phyloP scores from a whole-genome alignment of 2,113 vertebrate species.

The Herpailurus yagouaroundi region DNA sequence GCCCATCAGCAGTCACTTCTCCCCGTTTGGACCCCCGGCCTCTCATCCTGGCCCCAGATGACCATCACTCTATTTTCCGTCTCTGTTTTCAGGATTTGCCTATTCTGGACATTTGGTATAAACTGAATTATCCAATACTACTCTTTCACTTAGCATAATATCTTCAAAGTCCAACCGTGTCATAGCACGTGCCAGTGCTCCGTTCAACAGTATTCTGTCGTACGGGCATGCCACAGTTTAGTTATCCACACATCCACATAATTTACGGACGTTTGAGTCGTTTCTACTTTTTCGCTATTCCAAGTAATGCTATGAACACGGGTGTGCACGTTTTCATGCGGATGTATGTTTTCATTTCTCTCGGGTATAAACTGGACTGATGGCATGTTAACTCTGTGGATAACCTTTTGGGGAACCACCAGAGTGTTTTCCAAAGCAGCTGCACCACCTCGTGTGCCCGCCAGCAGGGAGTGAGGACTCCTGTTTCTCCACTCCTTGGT shows the following conservation, averaged over 20 bases:
- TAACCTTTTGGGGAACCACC: background rate
- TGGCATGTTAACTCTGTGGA: background rate
- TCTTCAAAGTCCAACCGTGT: background rate
- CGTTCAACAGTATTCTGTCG: background rate
- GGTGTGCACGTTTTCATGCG: accelerated
- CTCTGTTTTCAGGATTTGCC: background rate
- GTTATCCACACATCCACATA: background rate
- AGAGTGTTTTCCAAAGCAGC: background rate
- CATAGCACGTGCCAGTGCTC: too few species aligned
- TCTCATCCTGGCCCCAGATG: background rate
- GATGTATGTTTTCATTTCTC: background rate
- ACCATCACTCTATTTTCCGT: background rate
- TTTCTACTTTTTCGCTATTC: background rate
- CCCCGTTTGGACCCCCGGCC: background rate
- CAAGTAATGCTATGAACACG: background rate
- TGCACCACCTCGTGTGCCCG: background rate
- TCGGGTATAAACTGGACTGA: background rate
- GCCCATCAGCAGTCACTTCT: background rate
- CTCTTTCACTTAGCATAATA: background rate
- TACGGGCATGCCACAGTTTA: too few species aligned
- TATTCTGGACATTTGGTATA: too few species aligned
- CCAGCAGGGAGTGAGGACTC: background rate
- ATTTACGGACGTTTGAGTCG: too few species aligned
- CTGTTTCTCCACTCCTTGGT: too few species aligned
- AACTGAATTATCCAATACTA: background rate